Percentiles rank a stretch among this genome's conserved stretches.
phyloP scores from a whole-genome alignment of 2,888 invertebrate genomes.

The Lasioglossum calceatum region DNA sequence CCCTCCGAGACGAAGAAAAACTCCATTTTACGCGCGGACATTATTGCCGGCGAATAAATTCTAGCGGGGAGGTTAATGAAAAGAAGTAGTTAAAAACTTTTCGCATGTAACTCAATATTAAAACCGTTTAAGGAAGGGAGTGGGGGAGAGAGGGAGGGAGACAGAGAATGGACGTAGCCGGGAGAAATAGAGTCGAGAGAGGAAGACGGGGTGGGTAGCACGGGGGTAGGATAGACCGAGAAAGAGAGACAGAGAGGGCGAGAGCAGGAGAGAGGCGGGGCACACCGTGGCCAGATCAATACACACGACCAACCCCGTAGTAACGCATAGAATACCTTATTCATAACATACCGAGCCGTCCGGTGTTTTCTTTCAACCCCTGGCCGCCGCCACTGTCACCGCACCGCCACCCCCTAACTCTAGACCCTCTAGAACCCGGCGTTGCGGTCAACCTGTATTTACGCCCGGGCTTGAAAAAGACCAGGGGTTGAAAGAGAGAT shows the following conservation, averaged over 20 bases:
- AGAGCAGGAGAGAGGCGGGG: conserved; percentile 69
- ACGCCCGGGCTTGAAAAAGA: conserved; percentile 50
- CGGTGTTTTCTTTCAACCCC: conserved; percentile 60
- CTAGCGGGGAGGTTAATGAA: not conserved
- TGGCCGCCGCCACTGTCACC: not conserved
- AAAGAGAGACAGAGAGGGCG: conserved; percentile 63
- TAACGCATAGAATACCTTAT: conserved; percentile 80
- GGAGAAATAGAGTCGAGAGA: conserved; percentile 39
- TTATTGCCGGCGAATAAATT: not conserved
- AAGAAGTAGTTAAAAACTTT: conserved; percentile 6
- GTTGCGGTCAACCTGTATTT: conserved; percentile 54
- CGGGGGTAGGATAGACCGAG: conserved; percentile 27
- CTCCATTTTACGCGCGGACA: not conserved
- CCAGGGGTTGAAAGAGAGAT: conserved; percentile 44
- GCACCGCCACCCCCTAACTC: conserved; percentile 2
- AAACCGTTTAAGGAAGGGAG: not conserved
- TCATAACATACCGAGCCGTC: conserved; percentile 70
- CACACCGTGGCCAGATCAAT: conserved; percentile 79
- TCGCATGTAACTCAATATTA: not conserved
- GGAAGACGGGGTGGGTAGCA: conserved; percentile 25
- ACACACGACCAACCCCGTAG: conserved; percentile 77
- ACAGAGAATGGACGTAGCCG: not conserved
- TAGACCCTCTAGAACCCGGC: not conserved
- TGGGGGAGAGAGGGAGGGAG: conserved; percentile 6
- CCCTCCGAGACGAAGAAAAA: not conserved